Evolutionary conservation across 2,888 invertebrate genomes (phyloP).

Genomic region (Meiosimyza decipiens): DNA sequence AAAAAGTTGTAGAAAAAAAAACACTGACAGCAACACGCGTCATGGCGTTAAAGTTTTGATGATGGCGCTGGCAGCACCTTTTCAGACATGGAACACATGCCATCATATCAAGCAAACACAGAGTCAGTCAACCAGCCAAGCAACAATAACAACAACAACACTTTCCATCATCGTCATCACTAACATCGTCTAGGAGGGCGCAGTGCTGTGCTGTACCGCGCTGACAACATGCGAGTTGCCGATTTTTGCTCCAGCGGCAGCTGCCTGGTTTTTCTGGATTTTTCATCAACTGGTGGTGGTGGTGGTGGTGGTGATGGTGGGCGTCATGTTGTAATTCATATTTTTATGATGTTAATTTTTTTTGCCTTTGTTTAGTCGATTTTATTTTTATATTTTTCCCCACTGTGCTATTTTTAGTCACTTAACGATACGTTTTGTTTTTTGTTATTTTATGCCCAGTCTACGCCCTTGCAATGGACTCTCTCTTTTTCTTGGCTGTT

Average conservation of each 20-base stretch:
- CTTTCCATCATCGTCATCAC: not conserved
- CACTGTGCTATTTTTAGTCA: slow-evolving; percentile 14
- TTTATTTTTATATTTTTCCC: slow-evolving; percentile 3
- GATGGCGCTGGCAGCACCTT: not conserved
- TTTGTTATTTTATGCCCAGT: not conserved
- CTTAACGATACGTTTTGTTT: not conserved
- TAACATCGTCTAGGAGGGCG: not conserved
- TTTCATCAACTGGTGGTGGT: slow-evolving; percentile 2
- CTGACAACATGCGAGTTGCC: not conserved
- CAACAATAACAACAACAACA: not conserved
- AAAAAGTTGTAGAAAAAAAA: slow-evolving; percentile 9
- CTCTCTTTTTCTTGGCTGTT: not conserved
- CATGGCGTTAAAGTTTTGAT: slow-evolving; percentile 1
- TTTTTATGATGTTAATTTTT: not conserved
- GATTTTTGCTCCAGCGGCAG: not conserved
- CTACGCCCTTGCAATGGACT: too few relatives aligned
- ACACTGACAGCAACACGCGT: slow-evolving; percentile 14
- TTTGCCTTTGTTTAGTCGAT: not conserved
- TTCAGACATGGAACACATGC: not conserved
- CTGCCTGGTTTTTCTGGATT: not conserved
- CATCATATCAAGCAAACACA: too few relatives aligned
- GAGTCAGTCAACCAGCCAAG: too few relatives aligned
- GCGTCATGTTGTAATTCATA: not conserved
- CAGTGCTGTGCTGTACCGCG: not conserved
- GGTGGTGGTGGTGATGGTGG: slow-evolving; percentile 1